Conservation (phyloP, 2,888 invertebrate genomes). For the Stenchaetothrips biformis region DNA sequence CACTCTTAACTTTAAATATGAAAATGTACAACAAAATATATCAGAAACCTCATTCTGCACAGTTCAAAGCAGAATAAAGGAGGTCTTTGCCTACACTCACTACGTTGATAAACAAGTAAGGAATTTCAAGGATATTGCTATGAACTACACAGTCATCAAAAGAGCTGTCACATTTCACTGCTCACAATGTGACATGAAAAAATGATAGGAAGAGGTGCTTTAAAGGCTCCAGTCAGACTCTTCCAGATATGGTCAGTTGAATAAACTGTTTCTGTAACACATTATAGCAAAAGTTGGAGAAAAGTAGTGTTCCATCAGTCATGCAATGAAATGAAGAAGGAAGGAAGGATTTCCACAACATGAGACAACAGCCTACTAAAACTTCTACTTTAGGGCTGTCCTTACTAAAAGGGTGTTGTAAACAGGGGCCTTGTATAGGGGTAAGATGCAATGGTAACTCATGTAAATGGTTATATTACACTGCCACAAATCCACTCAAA, state of each 20-base stretch:
- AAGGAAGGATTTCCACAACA: neutral
- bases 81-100: neutral
- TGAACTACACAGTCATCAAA: too few relatives aligned
- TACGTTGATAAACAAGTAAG: neutral
- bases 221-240: neutral
- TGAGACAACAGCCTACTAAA: neutral
- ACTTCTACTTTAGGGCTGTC: neutral
- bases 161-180: too few relatives aligned
- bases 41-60: neutral
- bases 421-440: too few relatives aligned
- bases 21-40: constrained; percentile 1
- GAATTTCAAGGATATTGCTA: neutral
- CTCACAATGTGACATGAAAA: neutral
- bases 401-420: neutral
- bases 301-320: neutral
- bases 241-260: neutral
- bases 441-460: neutral
- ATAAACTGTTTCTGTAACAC: neutral
- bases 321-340: neutral
- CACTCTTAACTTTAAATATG: neutral
- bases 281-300: neutral
- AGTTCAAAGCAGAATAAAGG: neutral
- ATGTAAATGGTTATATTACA: neutral
- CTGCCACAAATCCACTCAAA: neutral
- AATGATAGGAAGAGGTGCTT: neutral